These are phyloP conservation scores for Epistrophe eligans DNA, from an alignment of 2,888 invertebrate genomes.

Conservation along the genomic window DNA sequence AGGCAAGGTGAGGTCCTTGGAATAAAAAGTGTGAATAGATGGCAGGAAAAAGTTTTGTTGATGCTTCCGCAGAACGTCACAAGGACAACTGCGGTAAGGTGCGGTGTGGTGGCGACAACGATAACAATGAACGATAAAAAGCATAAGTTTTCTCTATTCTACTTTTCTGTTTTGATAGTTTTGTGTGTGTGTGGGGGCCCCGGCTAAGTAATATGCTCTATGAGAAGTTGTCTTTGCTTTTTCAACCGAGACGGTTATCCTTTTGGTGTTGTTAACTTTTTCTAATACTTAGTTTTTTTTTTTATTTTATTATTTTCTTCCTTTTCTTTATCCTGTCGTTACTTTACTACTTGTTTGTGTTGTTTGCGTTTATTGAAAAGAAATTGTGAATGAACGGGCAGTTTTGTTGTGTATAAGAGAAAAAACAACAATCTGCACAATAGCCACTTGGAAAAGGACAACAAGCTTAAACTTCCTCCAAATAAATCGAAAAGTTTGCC, in stretches of 20 bases:
- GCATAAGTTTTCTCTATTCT: constrained; percentile 46
- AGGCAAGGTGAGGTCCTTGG: constrained; percentile 13
- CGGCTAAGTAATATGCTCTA: constrained; percentile 20
- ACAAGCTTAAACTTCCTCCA: constrained; percentile 13
- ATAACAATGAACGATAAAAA: constrained; percentile 62
- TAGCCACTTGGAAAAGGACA: constrained; percentile 51
- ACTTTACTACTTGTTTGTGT: constrained; percentile 18
- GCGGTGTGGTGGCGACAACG: neutral
- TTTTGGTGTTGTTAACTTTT: constrained; percentile 31
- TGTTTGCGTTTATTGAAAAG: constrained; percentile 69
- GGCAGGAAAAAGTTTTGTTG: constrained; percentile 52
- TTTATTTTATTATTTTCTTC: neutral
- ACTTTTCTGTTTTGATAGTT: constrained; percentile 48
- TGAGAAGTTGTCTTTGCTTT: constrained; percentile 32
- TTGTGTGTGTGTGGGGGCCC: constrained; percentile 25
- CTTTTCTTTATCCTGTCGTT: neutral
- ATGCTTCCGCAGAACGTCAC: constrained; percentile 51
- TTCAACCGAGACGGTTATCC: constrained; percentile 21
- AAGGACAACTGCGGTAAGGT: constrained; percentile 41
- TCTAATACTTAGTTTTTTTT: constrained; percentile 18
- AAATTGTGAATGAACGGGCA: constrained; percentile 58
- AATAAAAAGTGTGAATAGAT: constrained; percentile 24
- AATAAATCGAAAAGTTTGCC: constrained; percentile 55
- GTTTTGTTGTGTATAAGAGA: constrained; percentile 46
- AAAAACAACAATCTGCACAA: constrained; percentile 45